Percentiles rank a stretch among this genome's conserved stretches.
Evolutionary conservation across 2,888 invertebrate species (phyloP).

Genomic region (Ectobius pallidus): DNA sequence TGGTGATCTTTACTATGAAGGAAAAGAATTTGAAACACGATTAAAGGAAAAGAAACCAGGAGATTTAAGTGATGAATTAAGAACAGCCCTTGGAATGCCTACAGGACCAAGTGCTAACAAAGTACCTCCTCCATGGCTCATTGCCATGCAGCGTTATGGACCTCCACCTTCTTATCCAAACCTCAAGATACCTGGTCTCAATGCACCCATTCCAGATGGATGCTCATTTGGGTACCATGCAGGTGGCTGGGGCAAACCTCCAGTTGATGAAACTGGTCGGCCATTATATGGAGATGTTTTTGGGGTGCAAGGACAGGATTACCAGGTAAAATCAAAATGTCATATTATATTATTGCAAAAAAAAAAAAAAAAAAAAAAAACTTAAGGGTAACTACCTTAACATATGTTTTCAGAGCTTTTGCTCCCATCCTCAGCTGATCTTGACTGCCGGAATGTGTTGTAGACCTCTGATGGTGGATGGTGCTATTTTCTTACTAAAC

Average conservation of each 20-base stretch:
- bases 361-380: no score
- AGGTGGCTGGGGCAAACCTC: slow-evolving; percentile 99
- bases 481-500: no score
- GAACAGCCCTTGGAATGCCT: slow-evolving; percentile 98
- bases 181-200: slow-evolving; percentile 95
- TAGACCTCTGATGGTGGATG: no score
- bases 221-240: slow-evolving; percentile 99
- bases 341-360: no score
- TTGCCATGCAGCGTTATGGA: slow-evolving; percentile 78
- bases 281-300: slow-evolving; percentile 99
- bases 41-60: slow-evolving; percentile 99
- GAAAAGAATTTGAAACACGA: slow-evolving; percentile 97
- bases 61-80: slow-evolving; percentile 92
- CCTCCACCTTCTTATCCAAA: slow-evolving; percentile 99
- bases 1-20: slow-evolving; percentile 98
- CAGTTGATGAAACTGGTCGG: slow-evolving; percentile 97
- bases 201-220: slow-evolving; percentile 97
- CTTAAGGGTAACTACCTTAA: no score
- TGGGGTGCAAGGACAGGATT: slow-evolving; percentile 77
- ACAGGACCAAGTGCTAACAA: slow-evolving; percentile 92
- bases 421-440: no score
- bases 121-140: slow-evolving; percentile 55
- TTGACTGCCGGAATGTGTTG: no score
- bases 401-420: no score
- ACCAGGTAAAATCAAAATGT: slow-evolving; percentile 63